phyloP scores from a whole-genome alignment of 2,113 vertebrate species.

The Callipepla squamata region DNA sequence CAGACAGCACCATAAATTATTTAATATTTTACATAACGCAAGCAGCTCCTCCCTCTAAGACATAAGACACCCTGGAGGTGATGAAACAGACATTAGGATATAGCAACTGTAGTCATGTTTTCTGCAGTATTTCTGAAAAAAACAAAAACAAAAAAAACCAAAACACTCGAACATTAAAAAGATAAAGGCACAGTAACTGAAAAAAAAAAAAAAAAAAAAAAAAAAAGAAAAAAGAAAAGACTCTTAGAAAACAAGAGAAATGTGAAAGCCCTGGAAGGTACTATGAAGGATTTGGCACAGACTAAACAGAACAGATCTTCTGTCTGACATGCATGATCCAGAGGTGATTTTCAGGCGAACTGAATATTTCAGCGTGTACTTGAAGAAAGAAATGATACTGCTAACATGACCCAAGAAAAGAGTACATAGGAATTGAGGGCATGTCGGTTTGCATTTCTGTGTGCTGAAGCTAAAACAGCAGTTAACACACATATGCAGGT shows the following conservation, averaged over 20 bases:
- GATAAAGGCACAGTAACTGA: background rate
- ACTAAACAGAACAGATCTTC: background rate
- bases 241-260: background rate
- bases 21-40: constrained; percentile 61
- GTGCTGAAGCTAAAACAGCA: background rate
- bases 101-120: background rate
- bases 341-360: background rate
- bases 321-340: background rate
- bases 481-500: background rate
- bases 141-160: background rate
- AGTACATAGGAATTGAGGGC: background rate
- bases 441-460: background rate
- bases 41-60: constrained; percentile 30
- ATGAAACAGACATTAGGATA: background rate
- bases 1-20: constrained; percentile 33
- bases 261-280: background rate
- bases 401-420: background rate
- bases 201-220: background rate
- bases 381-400: background rate
- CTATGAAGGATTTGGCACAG: background rate
- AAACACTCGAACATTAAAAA: background rate
- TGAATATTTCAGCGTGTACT: background rate
- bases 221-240: background rate
- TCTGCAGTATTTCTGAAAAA: background rate
- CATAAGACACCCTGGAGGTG: background rate